Evolutionary conservation across 2,113 vertebrate genomes (phyloP).

Genomic region (Esox niger): DNA sequence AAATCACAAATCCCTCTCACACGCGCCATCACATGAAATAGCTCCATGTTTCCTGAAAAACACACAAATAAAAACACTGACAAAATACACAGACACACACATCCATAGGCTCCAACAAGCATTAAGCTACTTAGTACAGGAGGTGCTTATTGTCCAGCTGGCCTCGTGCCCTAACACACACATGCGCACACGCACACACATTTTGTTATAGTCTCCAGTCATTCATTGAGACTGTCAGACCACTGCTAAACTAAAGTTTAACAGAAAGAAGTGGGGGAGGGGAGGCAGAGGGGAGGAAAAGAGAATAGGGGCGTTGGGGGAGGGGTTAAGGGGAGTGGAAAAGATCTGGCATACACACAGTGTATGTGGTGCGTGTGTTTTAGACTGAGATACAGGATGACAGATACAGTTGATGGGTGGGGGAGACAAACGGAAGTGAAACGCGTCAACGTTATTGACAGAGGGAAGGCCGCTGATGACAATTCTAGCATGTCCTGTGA

Average conservation of each 20-base stretch:
- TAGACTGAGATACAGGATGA: background rate
- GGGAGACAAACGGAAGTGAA: background rate
- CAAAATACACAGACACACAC: background rate
- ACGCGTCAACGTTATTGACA: too few species aligned
- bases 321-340: background rate
- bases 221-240: background rate
- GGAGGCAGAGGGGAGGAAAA: background rate
- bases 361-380: constrained; percentile 1
- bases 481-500: too few species aligned
- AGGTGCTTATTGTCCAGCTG: too few species aligned
- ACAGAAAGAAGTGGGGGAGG: background rate
- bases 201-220: too few species aligned
- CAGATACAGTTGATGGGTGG: background rate
- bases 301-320: background rate
- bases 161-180: too few species aligned
- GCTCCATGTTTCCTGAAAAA: too few species aligned
- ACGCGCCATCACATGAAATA: too few species aligned
- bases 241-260: too few species aligned
- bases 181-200: background rate
- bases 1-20: too few species aligned
- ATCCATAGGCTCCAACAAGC: constrained; percentile 1
- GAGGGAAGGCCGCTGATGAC: too few species aligned
- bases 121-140: too few species aligned
- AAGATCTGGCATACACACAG: background rate
- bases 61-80: background rate